Percentiles rank a stretch among this genome's conserved stretches.
phyloP scores from a whole-genome alignment of 2,888 invertebrate species.

The Steinernema hermaphroditum region DNA sequence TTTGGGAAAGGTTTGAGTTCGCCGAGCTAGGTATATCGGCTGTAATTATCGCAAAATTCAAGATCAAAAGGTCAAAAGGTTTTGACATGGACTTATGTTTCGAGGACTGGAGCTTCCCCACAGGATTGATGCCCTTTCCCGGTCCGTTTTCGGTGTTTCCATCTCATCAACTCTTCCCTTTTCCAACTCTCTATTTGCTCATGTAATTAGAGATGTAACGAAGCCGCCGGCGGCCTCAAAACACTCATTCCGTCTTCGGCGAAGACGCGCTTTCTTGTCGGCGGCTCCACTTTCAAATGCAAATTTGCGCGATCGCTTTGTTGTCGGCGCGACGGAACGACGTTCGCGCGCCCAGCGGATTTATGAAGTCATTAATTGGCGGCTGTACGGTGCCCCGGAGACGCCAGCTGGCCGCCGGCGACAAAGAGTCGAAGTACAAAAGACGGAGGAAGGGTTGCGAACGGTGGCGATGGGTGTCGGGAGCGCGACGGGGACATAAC shows the following conservation, averaged over 20 bases:
- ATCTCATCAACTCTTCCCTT: background rate
- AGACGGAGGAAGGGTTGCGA: background rate
- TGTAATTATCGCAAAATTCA: too few relatives aligned
- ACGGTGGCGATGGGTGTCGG: slow-evolving; percentile 7
- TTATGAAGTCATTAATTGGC: slow-evolving; percentile 31
- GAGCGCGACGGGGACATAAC: background rate
- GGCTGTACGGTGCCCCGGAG: background rate
- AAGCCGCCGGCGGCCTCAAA: slow-evolving; percentile 11
- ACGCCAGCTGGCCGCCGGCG: slow-evolving; percentile 7
- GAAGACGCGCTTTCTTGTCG: background rate
- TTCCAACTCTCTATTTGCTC: background rate
- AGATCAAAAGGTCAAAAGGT: too few relatives aligned
- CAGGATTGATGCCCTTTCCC: too few relatives aligned
- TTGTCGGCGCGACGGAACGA: slow-evolving; percentile 15
- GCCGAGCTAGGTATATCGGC: too few relatives aligned
- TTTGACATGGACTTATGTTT: too few relatives aligned
- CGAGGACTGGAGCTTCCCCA: too few relatives aligned
- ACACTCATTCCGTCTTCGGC: slow-evolving; percentile 3
- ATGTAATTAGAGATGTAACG: slow-evolving; percentile 29
- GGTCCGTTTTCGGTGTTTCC: background rate
- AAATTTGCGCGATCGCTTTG: slow-evolving; percentile 18
- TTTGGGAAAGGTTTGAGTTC: too few relatives aligned
- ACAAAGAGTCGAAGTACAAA: background rate
- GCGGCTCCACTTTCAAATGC: slow-evolving; percentile 25
- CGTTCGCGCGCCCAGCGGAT: slow-evolving; percentile 19